Evolutionary conservation across 2,888 invertebrate genomes (phyloP), one percentile per base, ranked within the genome.

Genomic region (Aphodius sticticus): DNA sequence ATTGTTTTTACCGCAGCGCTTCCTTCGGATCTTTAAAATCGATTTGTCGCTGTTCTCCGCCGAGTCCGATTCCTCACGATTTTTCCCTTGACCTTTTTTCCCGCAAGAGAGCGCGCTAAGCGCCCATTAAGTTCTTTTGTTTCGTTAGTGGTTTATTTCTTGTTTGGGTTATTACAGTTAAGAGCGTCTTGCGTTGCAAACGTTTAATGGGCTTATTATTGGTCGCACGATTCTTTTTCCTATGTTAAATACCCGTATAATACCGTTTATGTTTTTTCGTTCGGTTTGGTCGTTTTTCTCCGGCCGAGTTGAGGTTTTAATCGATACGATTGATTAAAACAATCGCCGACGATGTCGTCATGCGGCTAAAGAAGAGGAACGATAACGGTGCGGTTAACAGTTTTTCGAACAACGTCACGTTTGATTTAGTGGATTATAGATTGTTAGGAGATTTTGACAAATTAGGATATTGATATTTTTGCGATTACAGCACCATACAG

Each of bases 81-180:
- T 53, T 53, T 53, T 53, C 53, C 53, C 53, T 74, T 74, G 74
- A 74, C 74, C 74, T 74, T 74, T 53, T 53, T 53, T 53, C 53
- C 53, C 53, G 53, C 53, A 5, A 53, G 53, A 53, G 53, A 53
- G 53, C 53, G 53, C 53, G 9, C 12, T 12, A 12, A 53, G 53
- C 53, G 53, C 53, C 53, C 53, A 53, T 53, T 53, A 53, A 12
- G 53, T 53, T 53, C 53, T 53, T 53, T 53, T 53, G 53, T 53
- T 53, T 53, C 53, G 53, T 53, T 53, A 53, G 53, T 53, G 53
- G 53, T 53, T 53, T 53, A 53, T 53, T 53, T 53, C 53, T 53
- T 53, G 53, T 53, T 53, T 53, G 53, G 53, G 53, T 53, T 53
- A 53, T 53, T 53, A 53, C 53, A 12, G 53, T 53, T 53, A 53